A percentile compares a stretch with the other conserved stretches of the same genome.
These are phyloP conservation scores for Hippocampus comes DNA, from an alignment of 2,113 vertebrate species.

Conservation along the genomic window DNA sequence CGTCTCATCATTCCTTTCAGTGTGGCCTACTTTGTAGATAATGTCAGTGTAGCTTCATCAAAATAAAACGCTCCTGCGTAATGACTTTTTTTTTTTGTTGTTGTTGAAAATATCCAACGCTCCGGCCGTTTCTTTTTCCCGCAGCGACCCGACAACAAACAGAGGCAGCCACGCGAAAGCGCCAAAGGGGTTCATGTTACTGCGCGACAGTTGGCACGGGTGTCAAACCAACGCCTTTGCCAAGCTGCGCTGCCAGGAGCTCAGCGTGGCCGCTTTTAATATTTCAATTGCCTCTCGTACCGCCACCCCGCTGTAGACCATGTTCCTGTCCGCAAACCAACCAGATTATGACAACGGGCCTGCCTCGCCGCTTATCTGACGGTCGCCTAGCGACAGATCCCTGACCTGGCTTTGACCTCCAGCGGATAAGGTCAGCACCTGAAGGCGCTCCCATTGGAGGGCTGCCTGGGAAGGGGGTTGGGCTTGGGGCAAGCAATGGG, in stretches of 20 bases:
- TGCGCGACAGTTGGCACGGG: constrained; percentile 64
- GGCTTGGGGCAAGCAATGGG: constrained; percentile 54
- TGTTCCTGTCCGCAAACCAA: constrained; percentile 75
- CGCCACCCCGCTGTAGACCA: neutral
- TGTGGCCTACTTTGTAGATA: neutral
- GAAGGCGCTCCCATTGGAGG: constrained; percentile 77
- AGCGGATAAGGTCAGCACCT: constrained; percentile 82
- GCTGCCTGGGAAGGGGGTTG: constrained; percentile 60
- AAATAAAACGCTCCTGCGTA: neutral
- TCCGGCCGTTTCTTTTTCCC: neutral
- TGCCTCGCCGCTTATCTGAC: constrained; percentile 77
- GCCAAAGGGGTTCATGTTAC: constrained; percentile 63
- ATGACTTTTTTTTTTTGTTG: too few relatives aligned
- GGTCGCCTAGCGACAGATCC: constrained; percentile 80
- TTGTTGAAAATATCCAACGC: neutral
- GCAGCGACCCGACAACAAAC: constrained; percentile 2
- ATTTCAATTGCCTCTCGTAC: constrained; percentile 65
- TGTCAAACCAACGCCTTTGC: constrained; percentile 61
- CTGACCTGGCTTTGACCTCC: constrained; percentile 80
- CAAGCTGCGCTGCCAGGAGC: constrained; percentile 65
- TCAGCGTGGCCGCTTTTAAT: constrained; percentile 74
- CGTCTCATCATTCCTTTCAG: neutral
- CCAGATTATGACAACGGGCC: constrained; percentile 78
- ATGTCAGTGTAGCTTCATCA: neutral
- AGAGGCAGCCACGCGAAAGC: constrained; percentile 45